Base-by-base conservation (phyloP, 2,113 vertebrate genomes). In the Eubucco bourcierii region DNA sequence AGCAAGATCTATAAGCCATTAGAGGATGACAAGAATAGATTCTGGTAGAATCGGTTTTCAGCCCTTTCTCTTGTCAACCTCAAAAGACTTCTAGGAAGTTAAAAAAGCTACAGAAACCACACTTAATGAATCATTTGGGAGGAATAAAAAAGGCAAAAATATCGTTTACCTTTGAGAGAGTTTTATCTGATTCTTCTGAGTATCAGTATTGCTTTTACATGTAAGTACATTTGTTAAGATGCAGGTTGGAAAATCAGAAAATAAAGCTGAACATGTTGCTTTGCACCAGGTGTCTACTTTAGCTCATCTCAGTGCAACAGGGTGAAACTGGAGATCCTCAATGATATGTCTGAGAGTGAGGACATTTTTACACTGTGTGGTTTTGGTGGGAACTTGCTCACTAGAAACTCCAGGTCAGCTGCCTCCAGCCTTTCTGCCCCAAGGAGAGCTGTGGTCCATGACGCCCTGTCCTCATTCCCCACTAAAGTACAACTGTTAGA, bases 1-100 rank as follows among this genome's bases (percentile, higher is more conserved):
- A 91, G 34, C 79, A 85, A 90, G 68, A 91, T 96, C 89, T 87
- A 85, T 95, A 94, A 90, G 58, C 75, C 79, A 92, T 96, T 95
- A 93, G 78, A 87, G 75, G 83, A 92, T 87, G 84, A 87, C 56
- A 87, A 89, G 74, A 95, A 94, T 87, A 95, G 87, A 80, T 71
- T 87, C n/a, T 58, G 44, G 61, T 82, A 82, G 50, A 84, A 82
- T 64, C 76, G 64, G 15, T 80, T 95, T 93, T 87, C 73, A 87
- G 65, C 17, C 21, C 27, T 90, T 94, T 77, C 64, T 66, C 47
- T 82, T 77, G 60, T 59, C 84, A 82, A 27, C 41, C 64, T 87
- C 46, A 71, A 28, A 76, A 79, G 72, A 64, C n/a, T 65, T 68
- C 37, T 34, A 61, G 61, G 65, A 60, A 84, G 50, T 24, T 70